phyloP scores from a whole-genome alignment of 2,888 invertebrate genomes.

The Erebia palarica region DNA sequence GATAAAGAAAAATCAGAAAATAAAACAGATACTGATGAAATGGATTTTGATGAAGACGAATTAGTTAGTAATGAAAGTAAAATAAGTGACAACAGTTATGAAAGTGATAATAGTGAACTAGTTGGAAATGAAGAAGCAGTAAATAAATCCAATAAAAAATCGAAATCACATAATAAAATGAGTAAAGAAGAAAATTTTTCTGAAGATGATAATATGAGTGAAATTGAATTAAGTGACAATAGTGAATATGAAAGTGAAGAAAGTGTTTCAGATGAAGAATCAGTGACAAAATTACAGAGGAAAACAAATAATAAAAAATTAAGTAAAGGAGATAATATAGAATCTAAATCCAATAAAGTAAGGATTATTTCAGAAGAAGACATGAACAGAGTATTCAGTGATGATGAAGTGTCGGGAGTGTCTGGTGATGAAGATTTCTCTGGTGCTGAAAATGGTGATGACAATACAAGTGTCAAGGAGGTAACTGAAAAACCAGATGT shows the following conservation, averaged over 20 bases:
- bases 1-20: slow-evolving; percentile 30
- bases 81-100: slow-evolving; percentile 39
- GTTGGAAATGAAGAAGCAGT: slow-evolving; percentile 28
- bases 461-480: slow-evolving; percentile 44
- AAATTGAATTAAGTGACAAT: slow-evolving; percentile 34
- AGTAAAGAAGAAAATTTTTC: background rate
- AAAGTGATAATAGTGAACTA: slow-evolving; percentile 39
- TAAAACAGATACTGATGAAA: slow-evolving; percentile 36
- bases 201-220: slow-evolving; percentile 27
- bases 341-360: slow-evolving; percentile 44
- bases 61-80: slow-evolving; percentile 38
- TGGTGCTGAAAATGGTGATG: slow-evolving; percentile 48
- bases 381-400: slow-evolving; percentile 68
- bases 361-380: slow-evolving; percentile 61
- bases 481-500: slow-evolving; percentile 58
- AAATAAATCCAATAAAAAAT: background rate
- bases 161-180: background rate
- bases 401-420: slow-evolving; percentile 74
- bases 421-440: slow-evolving; percentile 58
- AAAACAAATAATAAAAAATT: slow-evolving; percentile 35
- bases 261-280: slow-evolving; percentile 41
- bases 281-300: slow-evolving; percentile 42
- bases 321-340: slow-evolving; percentile 34
- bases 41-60: slow-evolving; percentile 42
- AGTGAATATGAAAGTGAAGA: slow-evolving; percentile 36